Evolutionary conservation across 1,140 invertebrate genomes (phyloP).

Genomic region (Drosophila pseudoananassae): DNA sequence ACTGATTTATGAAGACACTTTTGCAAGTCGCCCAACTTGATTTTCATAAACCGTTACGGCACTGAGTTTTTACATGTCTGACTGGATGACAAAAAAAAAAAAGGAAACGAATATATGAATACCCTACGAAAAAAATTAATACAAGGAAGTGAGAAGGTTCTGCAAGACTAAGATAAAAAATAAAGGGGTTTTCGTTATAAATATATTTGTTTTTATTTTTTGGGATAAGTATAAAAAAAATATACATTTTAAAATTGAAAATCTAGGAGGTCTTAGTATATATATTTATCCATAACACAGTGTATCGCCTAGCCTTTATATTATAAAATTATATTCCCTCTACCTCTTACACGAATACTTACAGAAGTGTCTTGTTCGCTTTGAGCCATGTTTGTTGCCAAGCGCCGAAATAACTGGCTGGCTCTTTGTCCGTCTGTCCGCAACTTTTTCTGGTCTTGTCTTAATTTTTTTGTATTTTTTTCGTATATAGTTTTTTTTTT

Average conservation of each 20-base stretch:
- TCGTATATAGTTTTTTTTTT: neutral
- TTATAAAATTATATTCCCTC: neutral
- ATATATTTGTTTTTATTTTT: neutral
- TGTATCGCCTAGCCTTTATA: neutral
- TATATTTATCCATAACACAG: neutral
- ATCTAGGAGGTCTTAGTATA: too few relatives aligned
- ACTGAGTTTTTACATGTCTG: conserved; percentile 18
- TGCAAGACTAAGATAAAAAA: neutral
- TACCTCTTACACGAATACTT: conserved; percentile 26
- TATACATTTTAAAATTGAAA: neutral
- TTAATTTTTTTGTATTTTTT: neutral
- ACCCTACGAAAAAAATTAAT: neutral
- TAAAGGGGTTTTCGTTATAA: neutral
- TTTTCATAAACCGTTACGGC: conserved; percentile 54
- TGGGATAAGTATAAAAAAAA: neutral
- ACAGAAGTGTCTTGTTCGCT: conserved; percentile 39
- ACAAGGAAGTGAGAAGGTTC: too few relatives aligned
- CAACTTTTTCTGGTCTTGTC: conserved; percentile 24
- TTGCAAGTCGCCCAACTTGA: conserved; percentile 56
- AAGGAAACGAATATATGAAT: neutral
- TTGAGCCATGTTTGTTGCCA: conserved; percentile 47
- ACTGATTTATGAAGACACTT: conserved; percentile 59
- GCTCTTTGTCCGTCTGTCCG: conserved; percentile 21
- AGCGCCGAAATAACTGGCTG: conserved; percentile 36
- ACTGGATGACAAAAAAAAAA: neutral